Evolutionary conservation across 2,888 invertebrate species (phyloP).

Genomic region (Mesochorus sp.): DNA sequence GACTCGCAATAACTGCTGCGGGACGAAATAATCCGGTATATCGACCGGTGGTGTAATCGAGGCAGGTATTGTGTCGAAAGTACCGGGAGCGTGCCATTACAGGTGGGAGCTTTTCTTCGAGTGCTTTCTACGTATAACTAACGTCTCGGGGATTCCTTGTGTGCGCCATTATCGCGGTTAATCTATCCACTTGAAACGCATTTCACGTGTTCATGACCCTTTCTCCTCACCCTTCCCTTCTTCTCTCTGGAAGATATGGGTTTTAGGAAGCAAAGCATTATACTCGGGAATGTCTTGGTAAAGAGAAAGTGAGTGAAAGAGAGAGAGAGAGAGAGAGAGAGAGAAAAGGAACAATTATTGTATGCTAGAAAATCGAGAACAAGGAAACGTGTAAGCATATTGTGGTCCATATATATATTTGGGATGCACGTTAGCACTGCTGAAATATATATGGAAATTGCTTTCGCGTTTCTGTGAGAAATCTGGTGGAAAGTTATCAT

Average conservation of each 20-base stretch:
- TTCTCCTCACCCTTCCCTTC: neutral
- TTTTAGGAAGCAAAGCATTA: slow-evolving; percentile 7
- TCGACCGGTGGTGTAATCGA: neutral
- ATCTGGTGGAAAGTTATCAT: no score
- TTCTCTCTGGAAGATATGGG: neutral
- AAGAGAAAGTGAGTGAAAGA: neutral
- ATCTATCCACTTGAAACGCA: slow-evolving; percentile 54
- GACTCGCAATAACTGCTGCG: no score
- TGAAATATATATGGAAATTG: slow-evolving; percentile 29
- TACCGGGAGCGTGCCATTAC: slow-evolving; percentile 23
- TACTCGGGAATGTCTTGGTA: neutral
- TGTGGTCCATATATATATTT: slow-evolving; percentile 3
- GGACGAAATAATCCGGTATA: neutral
- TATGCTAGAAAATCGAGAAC: slow-evolving; percentile 41
- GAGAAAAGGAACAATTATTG: slow-evolving; percentile 35
- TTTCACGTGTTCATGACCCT: slow-evolving; percentile 41
- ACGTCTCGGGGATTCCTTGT: slow-evolving; percentile 40
- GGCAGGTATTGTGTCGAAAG: neutral
- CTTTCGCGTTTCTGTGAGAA: neutral
- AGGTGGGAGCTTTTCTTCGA: slow-evolving; percentile 36
- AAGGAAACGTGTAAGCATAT: slow-evolving; percentile 34
- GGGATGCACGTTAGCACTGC: slow-evolving; percentile 2
- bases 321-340: neutral
- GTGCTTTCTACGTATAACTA: slow-evolving; percentile 43
- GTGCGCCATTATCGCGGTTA: slow-evolving; percentile 47